phyloP scores from a whole-genome alignment of 1,140 invertebrate genomes.

The Leptinotarsa defecta region DNA sequence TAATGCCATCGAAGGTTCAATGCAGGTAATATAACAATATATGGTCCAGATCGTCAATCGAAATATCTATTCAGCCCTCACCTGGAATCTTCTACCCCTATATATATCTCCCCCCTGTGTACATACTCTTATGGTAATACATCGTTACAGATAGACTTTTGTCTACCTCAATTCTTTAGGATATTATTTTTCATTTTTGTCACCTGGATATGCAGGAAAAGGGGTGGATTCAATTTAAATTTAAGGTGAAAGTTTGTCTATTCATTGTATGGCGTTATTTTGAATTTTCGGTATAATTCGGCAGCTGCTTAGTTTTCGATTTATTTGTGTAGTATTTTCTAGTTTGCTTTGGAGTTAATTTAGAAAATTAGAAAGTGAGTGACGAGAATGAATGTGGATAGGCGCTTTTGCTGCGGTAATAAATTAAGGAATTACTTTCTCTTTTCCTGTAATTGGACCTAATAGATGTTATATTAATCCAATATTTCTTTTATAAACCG shows the following conservation, averaged over 20 bases:
- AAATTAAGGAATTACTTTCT: neutral
- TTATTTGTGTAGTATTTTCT: neutral
- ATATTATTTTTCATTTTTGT: conserved; percentile 18
- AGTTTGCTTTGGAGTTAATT: neutral
- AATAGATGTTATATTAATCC: neutral
- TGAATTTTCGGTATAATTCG: conserved; percentile 4
- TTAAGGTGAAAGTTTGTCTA: conserved; percentile 10
- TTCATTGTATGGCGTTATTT: conserved; percentile 17
- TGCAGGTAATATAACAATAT: neutral
- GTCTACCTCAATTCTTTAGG: conserved; percentile 7
- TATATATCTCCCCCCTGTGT: neutral
- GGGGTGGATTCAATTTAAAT: conserved; percentile 5
- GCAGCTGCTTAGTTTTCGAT: conserved; percentile 11
- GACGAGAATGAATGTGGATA: neutral
- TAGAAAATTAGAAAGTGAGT: neutral
- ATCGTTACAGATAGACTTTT: conserved; percentile 2
- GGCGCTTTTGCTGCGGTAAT: neutral
- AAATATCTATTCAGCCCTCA: neutral
- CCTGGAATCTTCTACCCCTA: neutral
- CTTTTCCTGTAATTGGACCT: neutral
- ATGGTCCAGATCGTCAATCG: conserved; percentile 5
- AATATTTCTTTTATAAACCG: too few relatives aligned
- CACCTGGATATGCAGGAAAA: conserved; percentile 12
- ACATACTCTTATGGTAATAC: conserved; percentile 11
- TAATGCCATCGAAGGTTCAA: neutral